A percentile compares a stretch with the other conserved stretches of the same genome.
Evolutionary conservation across 2,797 vertebrate species (phyloP).

Genomic region (Artibeus jamaicensis): DNA sequence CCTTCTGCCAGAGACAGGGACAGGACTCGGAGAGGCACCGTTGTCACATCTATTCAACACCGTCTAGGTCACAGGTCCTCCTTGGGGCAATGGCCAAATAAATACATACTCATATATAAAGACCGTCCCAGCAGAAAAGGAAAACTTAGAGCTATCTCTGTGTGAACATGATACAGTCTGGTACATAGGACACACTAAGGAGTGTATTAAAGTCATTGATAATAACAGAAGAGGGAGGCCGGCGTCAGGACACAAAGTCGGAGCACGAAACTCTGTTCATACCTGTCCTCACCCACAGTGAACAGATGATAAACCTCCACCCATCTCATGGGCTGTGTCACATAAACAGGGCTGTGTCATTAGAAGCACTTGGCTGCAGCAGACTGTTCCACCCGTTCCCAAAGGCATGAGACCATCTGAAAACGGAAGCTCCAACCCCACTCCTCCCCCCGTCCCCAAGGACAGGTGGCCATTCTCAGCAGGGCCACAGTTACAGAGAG

Average conservation of each 20-base stretch:
- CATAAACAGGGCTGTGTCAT: not conserved
- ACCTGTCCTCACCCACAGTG: not conserved
- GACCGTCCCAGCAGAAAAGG: not conserved
- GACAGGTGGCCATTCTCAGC: not conserved
- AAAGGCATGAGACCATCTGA: not conserved
- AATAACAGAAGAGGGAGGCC: not conserved
- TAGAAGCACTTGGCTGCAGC: not conserved
- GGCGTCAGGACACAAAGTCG: not conserved
- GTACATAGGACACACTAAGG: not conserved
- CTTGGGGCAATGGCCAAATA: not conserved
- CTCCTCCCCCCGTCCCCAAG: not conserved
- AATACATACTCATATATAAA: not conserved
- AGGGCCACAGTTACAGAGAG: not conserved
- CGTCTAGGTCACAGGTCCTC: not conserved
- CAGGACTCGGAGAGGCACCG: too few species aligned
- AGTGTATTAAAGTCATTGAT: not conserved
- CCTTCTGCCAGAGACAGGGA: not conserved
- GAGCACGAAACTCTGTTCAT: not conserved
- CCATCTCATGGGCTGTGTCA: not conserved
- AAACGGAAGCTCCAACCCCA: not conserved
- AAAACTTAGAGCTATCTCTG: not conserved
- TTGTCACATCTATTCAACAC: not conserved
- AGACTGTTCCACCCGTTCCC: not conserved
- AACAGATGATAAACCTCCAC: not conserved
- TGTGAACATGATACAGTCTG: rapidly evolving